Conservation (phyloP, 35 echinoderm and acorn worm species). For the Ophiothrix spiculata region DNA sequence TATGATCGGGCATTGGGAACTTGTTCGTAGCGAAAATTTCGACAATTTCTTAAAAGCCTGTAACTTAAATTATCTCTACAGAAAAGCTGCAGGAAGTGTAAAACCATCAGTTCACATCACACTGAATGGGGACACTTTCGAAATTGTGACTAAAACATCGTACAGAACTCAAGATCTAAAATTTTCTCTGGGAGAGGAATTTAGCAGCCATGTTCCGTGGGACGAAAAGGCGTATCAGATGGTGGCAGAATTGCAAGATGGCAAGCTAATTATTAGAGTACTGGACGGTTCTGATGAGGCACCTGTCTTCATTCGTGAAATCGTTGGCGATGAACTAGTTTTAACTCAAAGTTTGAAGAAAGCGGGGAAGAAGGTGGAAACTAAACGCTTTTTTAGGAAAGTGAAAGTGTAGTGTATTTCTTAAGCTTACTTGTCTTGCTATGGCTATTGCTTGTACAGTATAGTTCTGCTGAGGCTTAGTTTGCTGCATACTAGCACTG, state of each 20-base stretch:
- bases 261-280: slow-evolving; percentile 39
- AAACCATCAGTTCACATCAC: slow-evolving; percentile 45
- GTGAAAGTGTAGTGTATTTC: too few species aligned
- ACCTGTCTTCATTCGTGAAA: slow-evolving; percentile 35
- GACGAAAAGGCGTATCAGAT: slow-evolving; percentile 33
- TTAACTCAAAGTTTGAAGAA: slow-evolving; percentile 31
- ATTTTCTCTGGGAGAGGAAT: slow-evolving; percentile 38
- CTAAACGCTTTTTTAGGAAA: slow-evolving; percentile 50
- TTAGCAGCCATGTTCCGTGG: slow-evolving; percentile 49
- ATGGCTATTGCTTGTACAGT: too few species aligned
- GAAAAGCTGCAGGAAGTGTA: slow-evolving; percentile 43
- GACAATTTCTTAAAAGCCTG: slow-evolving; percentile 52
- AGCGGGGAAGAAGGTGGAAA: slow-evolving; percentile 3
- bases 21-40: slow-evolving; percentile 29
- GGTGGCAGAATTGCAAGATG: slow-evolving; percentile 42
- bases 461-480: too few species aligned
- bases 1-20: neutral
- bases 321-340: slow-evolving; percentile 44
- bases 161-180: slow-evolving; percentile 16
- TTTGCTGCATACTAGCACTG: too few species aligned
- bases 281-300: slow-evolving; percentile 20
- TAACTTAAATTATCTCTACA: slow-evolving; percentile 33
- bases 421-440: too few species aligned
- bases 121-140: slow-evolving; percentile 37
- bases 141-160: slow-evolving; percentile 50